Evolutionary conservation across 1,140 invertebrate genomes (phyloP), one percentile per base, ranked within the genome.

Genomic region (Atta cephalotes): DNA sequence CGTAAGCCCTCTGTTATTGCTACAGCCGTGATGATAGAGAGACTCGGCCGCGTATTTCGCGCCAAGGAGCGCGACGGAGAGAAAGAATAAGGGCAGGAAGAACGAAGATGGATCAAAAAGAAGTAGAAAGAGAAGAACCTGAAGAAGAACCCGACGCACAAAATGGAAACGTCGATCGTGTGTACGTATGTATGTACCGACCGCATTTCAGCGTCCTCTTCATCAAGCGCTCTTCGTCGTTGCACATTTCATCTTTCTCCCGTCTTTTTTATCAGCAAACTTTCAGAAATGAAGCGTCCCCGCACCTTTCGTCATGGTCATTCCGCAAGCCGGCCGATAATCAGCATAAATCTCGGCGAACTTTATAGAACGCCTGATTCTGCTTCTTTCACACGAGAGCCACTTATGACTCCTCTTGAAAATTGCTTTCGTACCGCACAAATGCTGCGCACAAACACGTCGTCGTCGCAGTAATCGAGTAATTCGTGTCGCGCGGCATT

Each of bases 1-100:
- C 91, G 93, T 93, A 94, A 94, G 92, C 93, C 90, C 92, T 89
- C 91, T 93, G 91, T 93, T 93, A 94, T 94, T 94, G 93, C 92
- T 88, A 86, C 85, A 89, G 88, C 90, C 62, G 81, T 86, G 89
- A 92, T 89, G 90, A 93, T 92, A 89, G 92, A 93, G 92, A 93
- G 91, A 91, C 86, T 88, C 77, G 63, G 63, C 65, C 71, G 81
- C 45, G 86, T 82, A 87, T 88, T 91, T 72, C 25, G 77, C 65
- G 72, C 78, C 35, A 21, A 60, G 18, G 71, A 77, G 45, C 62
- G 62, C n/a, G 53, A 60, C 62, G 56, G 16, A 87, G 65, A 71
- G 39, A 72, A 31, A 16, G 53, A 77, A 58, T 25, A 84, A 77
- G 58, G 63, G 21, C 51, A 65, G 51, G 85, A 53, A 62, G 53